A percentile compares a stretch with the other conserved stretches of the same genome.
These are phyloP conservation scores for Caranx ignobilis DNA, from an alignment of 2,113 vertebrate species.

Conservation along the genomic window DNA sequence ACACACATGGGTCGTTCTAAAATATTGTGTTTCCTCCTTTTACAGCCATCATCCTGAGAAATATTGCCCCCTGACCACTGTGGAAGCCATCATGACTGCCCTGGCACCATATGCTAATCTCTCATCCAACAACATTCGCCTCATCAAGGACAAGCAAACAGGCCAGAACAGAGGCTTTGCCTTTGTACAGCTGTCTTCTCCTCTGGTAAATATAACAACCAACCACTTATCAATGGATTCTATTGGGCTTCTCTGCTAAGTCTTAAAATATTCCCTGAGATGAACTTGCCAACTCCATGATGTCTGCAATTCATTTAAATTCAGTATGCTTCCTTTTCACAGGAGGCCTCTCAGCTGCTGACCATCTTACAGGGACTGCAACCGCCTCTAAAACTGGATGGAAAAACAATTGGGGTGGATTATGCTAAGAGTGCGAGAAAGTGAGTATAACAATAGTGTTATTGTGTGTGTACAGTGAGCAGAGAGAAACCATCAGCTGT, in stretches of 20 bases:
- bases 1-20: not conserved
- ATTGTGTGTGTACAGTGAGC: not conserved
- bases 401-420: constrained; percentile 98
- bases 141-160: constrained; percentile 99
- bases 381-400: constrained; percentile 96
- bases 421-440: constrained; percentile 99
- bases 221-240: not conserved
- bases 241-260: not conserved
- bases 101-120: constrained; percentile 96
- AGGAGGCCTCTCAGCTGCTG: constrained; percentile 98
- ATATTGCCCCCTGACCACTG: constrained; percentile 93
- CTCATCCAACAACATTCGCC: constrained; percentile 95
- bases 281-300: not conserved
- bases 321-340: constrained; percentile 10
- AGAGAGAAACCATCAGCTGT: too few species aligned
- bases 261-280: not conserved
- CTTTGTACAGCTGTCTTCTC: constrained; percentile 96
- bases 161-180: constrained; percentile 98
- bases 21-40: not conserved
- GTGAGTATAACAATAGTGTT: constrained; percentile 81
- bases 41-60: constrained; percentile 96
- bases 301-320: not conserved
- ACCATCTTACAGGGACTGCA: constrained; percentile 96
- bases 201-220: constrained; percentile 87
- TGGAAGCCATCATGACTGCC: constrained; percentile 95